Evolutionary conservation across 2,113 vertebrate species (phyloP).

Genomic region (Equus quagga): DNA sequence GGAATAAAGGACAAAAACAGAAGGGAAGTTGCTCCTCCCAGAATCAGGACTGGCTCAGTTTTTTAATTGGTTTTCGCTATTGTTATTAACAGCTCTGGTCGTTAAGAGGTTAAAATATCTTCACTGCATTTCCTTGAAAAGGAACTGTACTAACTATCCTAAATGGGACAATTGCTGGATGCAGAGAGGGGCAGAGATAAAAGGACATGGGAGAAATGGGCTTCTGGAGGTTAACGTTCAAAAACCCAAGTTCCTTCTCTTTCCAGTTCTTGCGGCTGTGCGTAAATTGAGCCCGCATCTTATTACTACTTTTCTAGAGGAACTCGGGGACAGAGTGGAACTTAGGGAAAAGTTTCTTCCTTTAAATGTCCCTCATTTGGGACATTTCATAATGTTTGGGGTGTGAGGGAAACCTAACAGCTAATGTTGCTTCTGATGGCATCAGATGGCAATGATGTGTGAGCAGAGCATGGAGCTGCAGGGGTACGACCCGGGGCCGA

Average conservation of each 20-base stretch:
- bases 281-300: neutral
- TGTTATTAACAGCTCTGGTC: neutral
- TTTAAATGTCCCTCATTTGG: neutral
- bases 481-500: too few relatives aligned
- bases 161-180: neutral
- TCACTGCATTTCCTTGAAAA: slow-evolving; percentile 12
- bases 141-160: neutral
- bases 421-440: neutral
- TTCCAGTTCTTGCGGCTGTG: neutral
- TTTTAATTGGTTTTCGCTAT: neutral
- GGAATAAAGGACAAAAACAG: neutral
- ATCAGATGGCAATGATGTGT: neutral
- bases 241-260: neutral
- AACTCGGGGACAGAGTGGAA: neutral
- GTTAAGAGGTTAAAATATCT: neutral
- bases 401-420: neutral
- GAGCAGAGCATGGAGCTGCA: neutral
- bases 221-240: neutral
- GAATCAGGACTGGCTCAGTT: neutral
- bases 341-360: neutral
- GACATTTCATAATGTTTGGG: neutral
- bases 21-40: neutral
- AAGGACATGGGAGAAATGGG: neutral
- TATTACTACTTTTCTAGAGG: neutral
- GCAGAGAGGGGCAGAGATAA: neutral